Evolutionary conservation across 2,888 invertebrate species (phyloP), one percentile per base, ranked within the genome.

Genomic region (Sylvicola cinctus): DNA sequence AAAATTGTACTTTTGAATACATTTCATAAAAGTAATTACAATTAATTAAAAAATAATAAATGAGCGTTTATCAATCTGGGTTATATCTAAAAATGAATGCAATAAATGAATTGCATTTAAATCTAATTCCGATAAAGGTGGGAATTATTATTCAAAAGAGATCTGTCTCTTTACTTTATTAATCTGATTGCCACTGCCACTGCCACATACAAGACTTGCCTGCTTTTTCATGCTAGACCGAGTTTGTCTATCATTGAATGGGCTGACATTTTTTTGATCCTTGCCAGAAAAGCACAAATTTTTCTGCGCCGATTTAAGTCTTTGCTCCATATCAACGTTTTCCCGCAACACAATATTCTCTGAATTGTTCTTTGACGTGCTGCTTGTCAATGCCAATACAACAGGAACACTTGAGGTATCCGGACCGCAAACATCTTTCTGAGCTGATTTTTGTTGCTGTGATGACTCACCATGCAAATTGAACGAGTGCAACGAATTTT

Each of bases 111-210:
- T 20, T 20, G 20, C 20, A 20, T 20, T 20, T 20, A 20, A 4
- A n/a, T n/a, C n/a, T n/a, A n/a, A n/a, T n/a, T n/a, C n/a, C n/a
- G n/a, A n/a, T n/a, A n/a, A n/a, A n/a, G n/a, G n/a, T n/a, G n/a
- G n/a, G n/a, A 20, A 20, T 20, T 20, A 20, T 15, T 62, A 65
- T 49, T 70, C 69, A 46, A 70, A 70, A 45, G 63, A 63, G 45
- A 70, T 70, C 48, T 70, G 70, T 23, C 70, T 54, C 12, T 68
- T 55, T 2, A 65, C 69, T 43, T 65, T 61, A 49, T 63, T 59
- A 23, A 49, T 43, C 11, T 43, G 43, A n/a, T 29, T 33, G 29
- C 31, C 23, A 3, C 16, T 36, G 3, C 15, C 28, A 29, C 17
- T n/a, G 5, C 26, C 2, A 13, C 28, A 28, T 29, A 28, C 15